Evolutionary conservation across 2,888 invertebrate species (phyloP), one percentile per base, ranked within the genome.

Genomic region (Dynastes maya): DNA sequence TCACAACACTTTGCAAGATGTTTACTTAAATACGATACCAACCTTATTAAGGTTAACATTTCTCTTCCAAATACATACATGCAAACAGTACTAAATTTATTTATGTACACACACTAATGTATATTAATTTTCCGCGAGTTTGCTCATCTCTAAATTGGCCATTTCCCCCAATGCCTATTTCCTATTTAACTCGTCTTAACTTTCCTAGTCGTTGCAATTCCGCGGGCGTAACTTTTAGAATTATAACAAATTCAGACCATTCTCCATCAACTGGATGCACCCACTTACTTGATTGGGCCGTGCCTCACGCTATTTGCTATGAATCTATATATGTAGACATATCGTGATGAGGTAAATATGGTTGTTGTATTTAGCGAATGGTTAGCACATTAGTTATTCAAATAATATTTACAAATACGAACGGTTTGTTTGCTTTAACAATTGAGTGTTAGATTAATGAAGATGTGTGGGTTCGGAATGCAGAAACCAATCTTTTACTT

Each of bases 141-240:
- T 22, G 72, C 61, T 74, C 72, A 74, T 74, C 29, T 45, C n/a
- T 45, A 74, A 74, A 74, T 74, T 74, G 72, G 63, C 27, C 61
- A 74, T 74, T 74, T 74, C 55, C 72, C 72, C 29, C 45, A 29
- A 61, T 61, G 58, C 72, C 45, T 22, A 11, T 45, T 74, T 74
- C 72, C 72, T 74, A 74, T 74, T 74, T 74, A 74, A 74, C 61
- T 61, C 72, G 27, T 32, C 27, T 74, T 63, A 27, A 45, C 45
- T 72, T 58, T 61, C 45, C 55, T 22, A 68, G 61, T 40, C 22
- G 61, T 72, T 72, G 72, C 58, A 61, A 72, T 72, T 71, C 71
- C n/a, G 32, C 37, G 22, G 55, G 55, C 27, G 55, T 58, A 58
- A 32, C 71, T 22, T 58, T 40, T 58, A 71, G 37, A 71, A 71